These are phyloP conservation scores for Xestia xanthographa DNA, from an alignment of 2,888 invertebrate genomes.

Conservation along the genomic window DNA sequence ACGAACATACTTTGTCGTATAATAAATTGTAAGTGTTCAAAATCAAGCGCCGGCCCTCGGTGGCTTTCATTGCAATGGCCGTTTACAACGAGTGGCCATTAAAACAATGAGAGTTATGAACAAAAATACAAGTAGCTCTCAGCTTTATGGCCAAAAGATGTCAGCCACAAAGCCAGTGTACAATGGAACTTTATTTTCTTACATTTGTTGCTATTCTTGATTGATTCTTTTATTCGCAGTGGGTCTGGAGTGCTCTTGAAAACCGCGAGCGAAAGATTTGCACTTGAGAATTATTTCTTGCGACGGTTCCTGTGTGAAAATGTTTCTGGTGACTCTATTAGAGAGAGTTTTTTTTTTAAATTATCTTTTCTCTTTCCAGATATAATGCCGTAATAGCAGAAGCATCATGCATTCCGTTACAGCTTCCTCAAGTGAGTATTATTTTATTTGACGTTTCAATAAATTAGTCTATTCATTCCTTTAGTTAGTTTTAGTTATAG, in stretches of 20 bases:
- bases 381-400: conserved; percentile 51
- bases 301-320: conserved; percentile 72
- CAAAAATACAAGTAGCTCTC: conserved; percentile 80
- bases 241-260: conserved; percentile 75
- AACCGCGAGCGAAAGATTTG: conserved; percentile 70
- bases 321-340: conserved; percentile 41
- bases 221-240: conserved; percentile 79
- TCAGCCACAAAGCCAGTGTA: conserved; percentile 75
- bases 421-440: conserved; percentile 81
- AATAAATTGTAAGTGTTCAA: conserved; percentile 65
- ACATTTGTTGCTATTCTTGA: conserved; percentile 86
- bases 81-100: conserved; percentile 76
- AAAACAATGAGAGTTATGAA: conserved; percentile 86
- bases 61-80: conserved; percentile 75
- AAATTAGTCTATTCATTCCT: neutral
- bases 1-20: conserved; percentile 58
- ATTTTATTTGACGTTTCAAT: neutral
- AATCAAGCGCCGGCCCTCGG: conserved; percentile 78
- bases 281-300: conserved; percentile 73
- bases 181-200: conserved; percentile 85
- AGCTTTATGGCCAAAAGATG: conserved; percentile 86
- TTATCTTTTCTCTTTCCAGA: conserved; percentile 67
- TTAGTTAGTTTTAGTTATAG: too few relatives aligned
- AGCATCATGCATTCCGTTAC: conserved; percentile 78
- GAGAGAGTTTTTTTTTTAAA: neutral